phyloP scores from a whole-genome alignment of 53 echinoderm and acorn worm genomes.

The Glandiceps talaboti region DNA sequence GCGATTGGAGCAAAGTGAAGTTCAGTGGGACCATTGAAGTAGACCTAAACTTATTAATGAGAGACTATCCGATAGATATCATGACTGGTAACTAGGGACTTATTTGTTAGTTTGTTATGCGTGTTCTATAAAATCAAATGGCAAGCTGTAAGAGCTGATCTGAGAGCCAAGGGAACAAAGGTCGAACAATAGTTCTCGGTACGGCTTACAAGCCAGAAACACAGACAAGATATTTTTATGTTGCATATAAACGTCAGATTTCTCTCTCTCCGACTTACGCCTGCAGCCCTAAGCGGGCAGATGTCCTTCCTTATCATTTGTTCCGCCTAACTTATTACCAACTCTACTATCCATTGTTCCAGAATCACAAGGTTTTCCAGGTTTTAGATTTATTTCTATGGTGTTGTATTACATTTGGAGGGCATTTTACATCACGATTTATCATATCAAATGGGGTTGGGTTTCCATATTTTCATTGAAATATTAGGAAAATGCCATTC shows the following conservation, averaged over 20 bases:
- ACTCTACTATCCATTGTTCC: not conserved
- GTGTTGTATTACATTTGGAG: not conserved
- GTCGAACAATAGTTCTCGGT: not conserved
- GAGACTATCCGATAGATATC: not conserved
- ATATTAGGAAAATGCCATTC: not conserved
- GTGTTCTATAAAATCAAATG: not conserved
- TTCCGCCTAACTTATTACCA: not conserved
- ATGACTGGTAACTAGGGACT: not conserved
- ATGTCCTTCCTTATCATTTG: not conserved
- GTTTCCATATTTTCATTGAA: not conserved
- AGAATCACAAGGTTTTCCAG: not conserved
- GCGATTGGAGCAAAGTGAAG: too few relatives aligned
- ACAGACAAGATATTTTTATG: not conserved
- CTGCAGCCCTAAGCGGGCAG: not conserved
- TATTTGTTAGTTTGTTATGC: not conserved
- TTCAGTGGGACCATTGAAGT: not conserved
- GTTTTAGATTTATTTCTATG: not conserved
- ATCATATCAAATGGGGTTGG: not conserved
- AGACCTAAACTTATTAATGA: not conserved
- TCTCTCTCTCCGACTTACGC: too few relatives aligned
- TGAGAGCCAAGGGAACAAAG: not conserved
- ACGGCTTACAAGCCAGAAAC: not conserved
- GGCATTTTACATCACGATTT: not conserved
- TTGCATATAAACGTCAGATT: too few relatives aligned
- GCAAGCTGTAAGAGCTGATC: not conserved